Evolutionary conservation across 1,140 invertebrate genomes (phyloP), one percentile per base, ranked within the genome.

Genomic region (Trinorchestia longiramus): DNA sequence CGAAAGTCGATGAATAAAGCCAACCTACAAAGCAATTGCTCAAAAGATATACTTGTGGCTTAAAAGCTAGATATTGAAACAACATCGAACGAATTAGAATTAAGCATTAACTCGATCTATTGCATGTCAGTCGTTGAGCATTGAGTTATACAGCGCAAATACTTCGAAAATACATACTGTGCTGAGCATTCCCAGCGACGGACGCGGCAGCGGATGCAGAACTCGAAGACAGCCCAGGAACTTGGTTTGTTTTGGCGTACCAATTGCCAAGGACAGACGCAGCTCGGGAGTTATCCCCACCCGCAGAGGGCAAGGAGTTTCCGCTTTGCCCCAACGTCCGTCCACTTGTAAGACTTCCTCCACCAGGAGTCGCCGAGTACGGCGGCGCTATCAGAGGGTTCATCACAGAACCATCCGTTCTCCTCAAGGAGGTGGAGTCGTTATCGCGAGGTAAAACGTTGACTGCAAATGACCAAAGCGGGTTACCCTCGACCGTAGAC

Each of bases 401-500:
- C 92, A 94, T 44, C 43, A 94, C 41, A 47, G 92, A 45, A 47
- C 44, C 92, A 36, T 94, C 92, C 43, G 40, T 47, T 43, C 92
- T 94, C 92, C 92, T 42, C 92, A 94, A 45, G 92, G 92, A 45
- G 44, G 92, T 8, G 92, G 92, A 94, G 92, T 94, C 43, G 96
- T 97, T 97, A 96, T 96, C 96, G 95, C 87, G 95, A 95, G 96
- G 96, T 96, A 97, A 96, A 96, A 96, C 96, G 96, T 95, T 97
- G 96, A 97, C 96, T 97, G 96, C 47, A 96, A 97, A 96, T 96
- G 96, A 97, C 95, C 96, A 96, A 97, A 95, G 96, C 95, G 96
- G 96, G 95, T 97, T 97, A 97, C 95, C 96, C 96, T 91, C 91
- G 95, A 96, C 90, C 94, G 96, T 91, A 77, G 96, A 95, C 77